Base-by-base conservation (phyloP, 2,797 vertebrate species). In the Crenuchus spilurus region DNA sequence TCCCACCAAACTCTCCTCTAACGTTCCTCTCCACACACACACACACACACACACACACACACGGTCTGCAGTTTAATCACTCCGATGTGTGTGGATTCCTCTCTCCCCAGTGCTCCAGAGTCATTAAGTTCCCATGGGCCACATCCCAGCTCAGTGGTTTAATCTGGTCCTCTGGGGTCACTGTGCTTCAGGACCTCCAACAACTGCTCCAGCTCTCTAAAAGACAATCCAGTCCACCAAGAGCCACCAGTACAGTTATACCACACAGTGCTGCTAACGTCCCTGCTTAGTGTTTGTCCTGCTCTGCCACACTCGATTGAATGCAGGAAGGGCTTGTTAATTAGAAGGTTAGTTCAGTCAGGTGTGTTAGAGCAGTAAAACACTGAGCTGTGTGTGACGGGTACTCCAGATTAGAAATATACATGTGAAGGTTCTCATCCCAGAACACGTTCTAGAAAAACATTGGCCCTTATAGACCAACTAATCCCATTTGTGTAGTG, bases 1-100 rank as follows among this genome's bases (percentile, higher is more conserved):
- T 86, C 82, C 80, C 78, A 79, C 81, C 78, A 80, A 83, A 48
- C 55, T 10, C 79, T 70, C 75, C 60, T 81, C 85, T 84, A 87
- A 83, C 77, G 83, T 85, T 84, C 67, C 77, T 72, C 60, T 63
- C 60, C 46, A 16, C 67, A 30, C 31, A 31, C 26, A 24, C 22
- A 22, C 41, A 49, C 44, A 61, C 16, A 20, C 16, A 28, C 51
- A 37, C 48, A 26, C 60, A 54, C 70, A 22, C 31, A 41, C 46
- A 49, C 26, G 24, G 30, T 48, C 39, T 75, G 24, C 58, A 31
- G 49, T 75, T 41, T 76, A 77, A 82, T 77, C 48, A 79, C 69
- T 77, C 63, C 28, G 74, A 76, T 82, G 63, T 82, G 71, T 82
- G 78, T 72, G 26, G 70, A 74, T 74, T 80, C 68, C 48, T 74